Conservation (phyloP, 2,113 vertebrate genomes). For the Xyliphius kryptos region DNA sequence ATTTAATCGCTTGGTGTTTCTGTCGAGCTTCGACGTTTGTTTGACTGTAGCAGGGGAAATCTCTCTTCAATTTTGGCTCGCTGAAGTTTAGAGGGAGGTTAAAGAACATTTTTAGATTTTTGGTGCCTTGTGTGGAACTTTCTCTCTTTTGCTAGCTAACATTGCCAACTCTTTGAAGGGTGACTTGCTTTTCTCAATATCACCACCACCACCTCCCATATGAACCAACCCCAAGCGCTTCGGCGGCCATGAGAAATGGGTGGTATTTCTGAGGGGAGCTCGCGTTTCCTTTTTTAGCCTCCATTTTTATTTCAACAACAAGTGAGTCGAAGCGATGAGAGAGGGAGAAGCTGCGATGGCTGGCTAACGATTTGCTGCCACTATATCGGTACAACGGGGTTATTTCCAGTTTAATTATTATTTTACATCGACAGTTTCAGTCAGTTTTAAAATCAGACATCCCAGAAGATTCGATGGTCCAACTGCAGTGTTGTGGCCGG, state of each 20-base stretch:
- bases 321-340: constrained; percentile 41
- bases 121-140: background rate
- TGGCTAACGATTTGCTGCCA: constrained; percentile 22
- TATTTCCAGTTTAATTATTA: constrained; percentile 34
- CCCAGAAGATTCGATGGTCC: background rate
- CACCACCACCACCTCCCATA: constrained; percentile 57
- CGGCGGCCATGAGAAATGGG: constrained; percentile 60
- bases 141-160: constrained; percentile 39
- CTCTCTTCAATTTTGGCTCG: too few species aligned
- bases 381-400: constrained; percentile 18
- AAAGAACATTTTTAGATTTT: too few species aligned
- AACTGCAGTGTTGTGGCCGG: background rate
- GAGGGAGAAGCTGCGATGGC: constrained; percentile 16
- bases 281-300: constrained; percentile 71
- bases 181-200: constrained; percentile 61
- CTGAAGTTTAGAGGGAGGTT: too few species aligned
- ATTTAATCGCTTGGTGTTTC: too few species aligned
- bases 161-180: constrained; percentile 52
- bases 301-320: constrained; percentile 62
- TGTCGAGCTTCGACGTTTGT: too few species aligned
- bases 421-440: too few species aligned
- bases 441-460: background rate
- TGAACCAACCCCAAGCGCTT: constrained; percentile 60
- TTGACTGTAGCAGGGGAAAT: too few species aligned
- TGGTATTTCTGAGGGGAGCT: constrained; percentile 65